Percentiles rank a stretch among this genome's conserved stretches.
These are phyloP conservation scores for Chaetodon auriga DNA, from an alignment of 2,113 vertebrate species.

Conservation along the genomic window DNA sequence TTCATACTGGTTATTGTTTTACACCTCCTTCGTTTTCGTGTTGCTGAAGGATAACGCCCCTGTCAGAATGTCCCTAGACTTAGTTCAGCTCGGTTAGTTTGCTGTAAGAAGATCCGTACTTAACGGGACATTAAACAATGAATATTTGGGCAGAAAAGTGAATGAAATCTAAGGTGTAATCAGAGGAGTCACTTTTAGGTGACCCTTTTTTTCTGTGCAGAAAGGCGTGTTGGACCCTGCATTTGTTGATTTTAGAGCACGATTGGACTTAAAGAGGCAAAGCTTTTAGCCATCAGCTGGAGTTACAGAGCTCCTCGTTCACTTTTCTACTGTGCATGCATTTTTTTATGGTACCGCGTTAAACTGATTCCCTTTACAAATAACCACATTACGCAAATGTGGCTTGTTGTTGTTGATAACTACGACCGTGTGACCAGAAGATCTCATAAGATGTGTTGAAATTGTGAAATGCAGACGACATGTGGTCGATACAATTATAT, in stretches of 20 bases:
- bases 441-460: neutral
- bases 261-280: neutral
- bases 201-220: neutral
- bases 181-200: neutral
- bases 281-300: neutral
- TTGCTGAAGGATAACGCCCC: neutral
- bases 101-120: too few species aligned
- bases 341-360: neutral
- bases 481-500: neutral
- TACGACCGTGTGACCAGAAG: neutral
- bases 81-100: neutral
- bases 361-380: neutral
- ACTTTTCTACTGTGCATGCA: too few species aligned
- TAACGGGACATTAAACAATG: too few species aligned
- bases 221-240: neutral
- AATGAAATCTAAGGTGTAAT: neutral
- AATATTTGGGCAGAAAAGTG: neutral
- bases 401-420: neutral
- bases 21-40: neutral
- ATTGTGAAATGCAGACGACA: neutral
- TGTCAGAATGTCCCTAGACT: neutral
- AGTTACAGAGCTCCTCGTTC: neutral
- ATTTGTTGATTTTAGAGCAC: neutral
- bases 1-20: slow-evolving; percentile 36
- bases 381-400: neutral